Percentiles rank a stretch among this genome's conserved stretches.
phyloP scores from a whole-genome alignment of 2,113 vertebrate species.

The Mola mola region DNA sequence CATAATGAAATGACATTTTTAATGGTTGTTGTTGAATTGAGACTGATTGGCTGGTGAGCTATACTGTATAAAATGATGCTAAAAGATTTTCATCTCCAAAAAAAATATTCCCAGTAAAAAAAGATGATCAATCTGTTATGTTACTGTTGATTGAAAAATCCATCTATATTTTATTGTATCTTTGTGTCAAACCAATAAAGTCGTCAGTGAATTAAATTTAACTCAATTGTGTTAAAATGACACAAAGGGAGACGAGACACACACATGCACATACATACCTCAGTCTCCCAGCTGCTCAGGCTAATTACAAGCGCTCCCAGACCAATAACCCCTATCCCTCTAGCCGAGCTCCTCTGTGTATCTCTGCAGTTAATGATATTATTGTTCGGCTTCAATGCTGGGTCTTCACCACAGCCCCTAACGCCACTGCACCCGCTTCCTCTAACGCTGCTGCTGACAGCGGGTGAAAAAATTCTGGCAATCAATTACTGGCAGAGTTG shows the following conservation, averaged over 20 bases:
- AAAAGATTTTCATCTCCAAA: too few relatives aligned
- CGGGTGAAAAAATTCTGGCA: constrained; percentile 20
- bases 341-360: constrained; percentile 31
- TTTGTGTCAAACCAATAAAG: background rate
- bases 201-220: background rate
- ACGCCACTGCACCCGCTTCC: constrained; percentile 43
- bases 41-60: too few relatives aligned
- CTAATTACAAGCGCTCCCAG: constrained; percentile 42
- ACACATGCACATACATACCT: constrained; percentile 9
- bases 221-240: constrained; percentile 27
- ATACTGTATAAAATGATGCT: too few relatives aligned
- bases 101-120: constrained; percentile 14
- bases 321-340: constrained; percentile 20
- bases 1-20: too few relatives aligned
- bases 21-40: too few relatives aligned
- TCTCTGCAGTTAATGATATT: constrained; percentile 52
- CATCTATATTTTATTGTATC: too few relatives aligned
- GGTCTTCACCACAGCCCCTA: constrained; percentile 16
- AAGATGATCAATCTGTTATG: too few relatives aligned
- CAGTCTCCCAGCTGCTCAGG: constrained; percentile 52
- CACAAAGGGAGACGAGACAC: constrained; percentile 6
- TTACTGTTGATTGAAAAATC: too few relatives aligned
- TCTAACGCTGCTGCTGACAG: constrained; percentile 14
- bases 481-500: background rate
- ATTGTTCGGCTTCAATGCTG: constrained; percentile 35